Conservation (phyloP, 2,797 vertebrate species). For the Pteropus rufus region DNA sequence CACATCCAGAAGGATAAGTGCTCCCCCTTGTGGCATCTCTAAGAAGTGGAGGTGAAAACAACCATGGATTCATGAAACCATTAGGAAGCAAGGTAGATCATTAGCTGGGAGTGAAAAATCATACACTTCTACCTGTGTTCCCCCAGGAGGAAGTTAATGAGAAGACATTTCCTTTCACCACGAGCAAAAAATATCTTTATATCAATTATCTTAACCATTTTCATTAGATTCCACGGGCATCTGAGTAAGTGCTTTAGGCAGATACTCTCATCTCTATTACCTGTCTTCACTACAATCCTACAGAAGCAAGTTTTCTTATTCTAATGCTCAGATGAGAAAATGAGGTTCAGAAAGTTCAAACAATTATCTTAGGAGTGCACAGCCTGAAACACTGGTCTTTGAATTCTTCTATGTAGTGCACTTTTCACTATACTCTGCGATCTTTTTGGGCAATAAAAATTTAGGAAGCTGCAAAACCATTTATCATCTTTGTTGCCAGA, state of each 20-base stretch:
- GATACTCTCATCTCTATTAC: background rate
- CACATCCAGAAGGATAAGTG: background rate
- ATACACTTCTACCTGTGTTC: background rate
- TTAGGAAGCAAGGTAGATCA: background rate
- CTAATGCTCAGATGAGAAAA: background rate
- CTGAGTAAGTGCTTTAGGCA: background rate
- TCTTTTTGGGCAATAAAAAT: background rate
- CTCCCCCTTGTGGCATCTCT: conserved; percentile 38
- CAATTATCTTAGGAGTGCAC: background rate
- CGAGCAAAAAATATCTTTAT: background rate
- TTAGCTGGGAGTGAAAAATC: background rate
- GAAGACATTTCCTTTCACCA: background rate
- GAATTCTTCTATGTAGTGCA: background rate
- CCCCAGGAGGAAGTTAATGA: background rate
- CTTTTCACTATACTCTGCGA: background rate
- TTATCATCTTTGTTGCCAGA: background rate
- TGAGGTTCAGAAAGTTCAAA: background rate
- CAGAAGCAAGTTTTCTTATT: background rate
- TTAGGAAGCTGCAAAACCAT: background rate
- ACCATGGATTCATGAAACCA: background rate
- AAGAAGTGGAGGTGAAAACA: background rate
- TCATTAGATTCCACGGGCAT: background rate
- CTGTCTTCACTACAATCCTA: background rate
- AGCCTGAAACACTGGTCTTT: background rate
- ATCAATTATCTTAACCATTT: background rate